Evolutionary conservation across 2,113 vertebrate genomes (phyloP), one percentile per base, ranked within the genome.

Genomic region (Chamaetylas fuelleborni): DNA sequence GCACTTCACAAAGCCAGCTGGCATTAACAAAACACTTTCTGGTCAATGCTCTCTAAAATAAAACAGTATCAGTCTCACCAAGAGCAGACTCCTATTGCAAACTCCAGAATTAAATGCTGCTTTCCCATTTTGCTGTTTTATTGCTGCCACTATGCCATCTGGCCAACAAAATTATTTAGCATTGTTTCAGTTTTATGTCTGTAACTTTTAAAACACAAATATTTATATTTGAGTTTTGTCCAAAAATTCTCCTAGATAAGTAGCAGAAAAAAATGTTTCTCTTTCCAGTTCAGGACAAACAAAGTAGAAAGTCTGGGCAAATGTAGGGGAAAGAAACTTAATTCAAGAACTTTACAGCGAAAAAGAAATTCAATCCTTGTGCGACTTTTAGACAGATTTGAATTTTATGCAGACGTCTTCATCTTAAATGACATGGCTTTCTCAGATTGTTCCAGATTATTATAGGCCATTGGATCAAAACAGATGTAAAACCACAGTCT

Each of bases 41-140:
- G 96, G 92, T 96, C 96, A 97, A 42, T 95, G 92, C 43, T 88
- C 78, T 97, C 93, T 93, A 91, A 95, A 92, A 95, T 85, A 85
- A 91, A 92, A 81, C 92, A 86, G 48, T 73, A 95, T 92, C 93
- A 92, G 67, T 81, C 67, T 94, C 93, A 95, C 45, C 42, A 94
- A 85, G 38, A 95, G 48, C 91, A 90, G 64, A 78, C 40, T 56
- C 20, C 7, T 76, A 56, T 67, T 94, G 26, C 45, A 77, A 92
- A 90, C 57, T 93, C 70, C 88, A 88, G 83, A 92, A 95, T 64
- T 86, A 76, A 93, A 79, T 70, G 57, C 11, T 67, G 60, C 51
- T 94, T 61, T 96, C 84, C 42, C 36, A 91, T 25, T 77, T 94
- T 85, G 48, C 65, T 67, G 58, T 38, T 90, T 79, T 78, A 58